phyloP scores from a whole-genome alignment of 2,797 vertebrate genomes.

The Menidia menidia region DNA sequence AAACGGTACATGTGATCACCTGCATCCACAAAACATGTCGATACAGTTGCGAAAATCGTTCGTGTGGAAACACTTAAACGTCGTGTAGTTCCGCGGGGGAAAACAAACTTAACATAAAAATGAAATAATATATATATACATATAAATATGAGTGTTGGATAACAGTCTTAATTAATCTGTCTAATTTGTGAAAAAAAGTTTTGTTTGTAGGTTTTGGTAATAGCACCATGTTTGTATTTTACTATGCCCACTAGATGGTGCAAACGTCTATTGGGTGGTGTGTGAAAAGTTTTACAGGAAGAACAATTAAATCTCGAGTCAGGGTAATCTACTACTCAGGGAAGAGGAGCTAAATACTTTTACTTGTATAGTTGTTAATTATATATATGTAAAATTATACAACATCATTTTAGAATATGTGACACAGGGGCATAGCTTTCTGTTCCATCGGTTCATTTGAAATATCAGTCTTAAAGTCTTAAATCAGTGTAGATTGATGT shows the following conservation, averaged over 20 bases:
- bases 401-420: no score
- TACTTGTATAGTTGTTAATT: neutral
- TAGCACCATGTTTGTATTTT: neutral
- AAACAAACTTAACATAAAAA: neutral
- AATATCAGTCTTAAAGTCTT: no score
- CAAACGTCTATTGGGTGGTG: neutral
- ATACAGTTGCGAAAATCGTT: slow-evolving; percentile 14
- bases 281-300: neutral
- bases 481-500: no score
- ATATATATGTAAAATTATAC: no score
- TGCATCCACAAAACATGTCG: slow-evolving; percentile 33
- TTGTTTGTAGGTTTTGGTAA: neutral
- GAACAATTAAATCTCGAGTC: neutral
- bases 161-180: neutral
- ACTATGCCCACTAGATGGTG: slow-evolving; percentile 37
- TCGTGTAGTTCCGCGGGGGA: slow-evolving; percentile 31
- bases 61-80: slow-evolving; percentile 43
- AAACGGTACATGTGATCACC: no score
- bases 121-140: neutral
- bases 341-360: neutral
- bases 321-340: neutral
- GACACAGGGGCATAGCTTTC: no score
- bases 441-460: neutral
- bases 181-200: neutral
- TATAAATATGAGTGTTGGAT: no score